Base-by-base conservation (phyloP, 2,888 invertebrate species). In the Drosophila lutescens region DNA sequence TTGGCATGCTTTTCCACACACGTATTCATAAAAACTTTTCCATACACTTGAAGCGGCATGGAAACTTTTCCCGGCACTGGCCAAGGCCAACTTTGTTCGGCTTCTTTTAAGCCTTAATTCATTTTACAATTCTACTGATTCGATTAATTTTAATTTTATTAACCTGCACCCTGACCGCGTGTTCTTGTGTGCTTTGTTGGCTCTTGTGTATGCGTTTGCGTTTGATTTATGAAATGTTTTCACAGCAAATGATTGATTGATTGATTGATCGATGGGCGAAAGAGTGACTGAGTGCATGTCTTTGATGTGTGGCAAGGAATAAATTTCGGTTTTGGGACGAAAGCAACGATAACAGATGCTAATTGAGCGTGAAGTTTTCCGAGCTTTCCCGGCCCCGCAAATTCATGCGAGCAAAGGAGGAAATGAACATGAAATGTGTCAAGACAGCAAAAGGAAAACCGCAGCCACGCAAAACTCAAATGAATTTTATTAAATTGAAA, bases 341-440 rank as follows among this genome's bases (percentile, higher is more conserved):
- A 61, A 13, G 61, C 34, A 61, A 49, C 58, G 63, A 59, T 59
- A 59, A 55, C 58, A 40, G 44, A 10, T 67, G 59, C 50, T 82
- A 82, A 80, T 82, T 85, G 72, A 59, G 80, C 79, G 60, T 68
- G 54, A 70, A 63, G 53, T 56, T 70, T 65, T 57, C 10, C 46
- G 44, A 40, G 26, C 54, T 32, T 46, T 50, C 50, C 40, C 44
- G n/a, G 23, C 23, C 23, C 23, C 49, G 10, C 15, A 61, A 63
- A 30, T 32, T 53, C 51, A 49, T 32, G 54, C 36, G 30, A 65
- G 43, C 41, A 63, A 50, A 57, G 36, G 26, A 34, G 56, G 30
- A 57, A 57, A 60, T 26, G 59, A 60, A 60, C 55, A 60, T 43
- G 59, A 55, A 67, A 67, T 68, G 49, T 67, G 68, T 62, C 65